Evolutionary conservation across 2,797 vertebrate species (phyloP).

Genomic region (Pangasius larnaudii): DNA sequence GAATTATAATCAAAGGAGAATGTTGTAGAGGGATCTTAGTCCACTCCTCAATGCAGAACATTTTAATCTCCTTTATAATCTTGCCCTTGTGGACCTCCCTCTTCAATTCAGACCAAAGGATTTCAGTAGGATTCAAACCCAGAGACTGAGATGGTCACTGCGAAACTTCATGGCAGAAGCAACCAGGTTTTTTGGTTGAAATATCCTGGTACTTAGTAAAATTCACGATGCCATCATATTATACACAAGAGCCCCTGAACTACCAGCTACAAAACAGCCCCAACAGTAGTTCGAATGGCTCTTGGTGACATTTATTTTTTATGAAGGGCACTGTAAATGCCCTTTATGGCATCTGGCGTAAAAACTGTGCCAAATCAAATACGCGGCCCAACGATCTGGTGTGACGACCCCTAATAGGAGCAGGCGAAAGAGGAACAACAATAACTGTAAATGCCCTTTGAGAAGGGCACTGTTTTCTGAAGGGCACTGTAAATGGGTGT

Average conservation of each 20-base stretch:
- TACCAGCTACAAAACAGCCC: neutral
- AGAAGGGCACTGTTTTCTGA: neutral
- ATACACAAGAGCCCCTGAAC: too few species aligned
- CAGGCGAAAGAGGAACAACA: too few species aligned
- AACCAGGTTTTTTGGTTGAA: neutral
- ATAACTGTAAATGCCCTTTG: too few species aligned
- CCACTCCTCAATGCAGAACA: neutral
- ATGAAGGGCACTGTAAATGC: neutral
- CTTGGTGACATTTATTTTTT: neutral
- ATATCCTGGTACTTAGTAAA: neutral
- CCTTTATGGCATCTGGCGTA: too few species aligned
- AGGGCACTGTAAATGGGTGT: neutral
- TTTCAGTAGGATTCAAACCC: neutral
- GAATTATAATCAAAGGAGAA: constrained; percentile 3
- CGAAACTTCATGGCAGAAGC: neutral
- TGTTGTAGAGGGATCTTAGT: neutral
- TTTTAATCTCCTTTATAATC: neutral
- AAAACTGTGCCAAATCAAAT: too few species aligned
- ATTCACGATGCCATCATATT: neutral
- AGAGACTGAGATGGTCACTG: neutral
- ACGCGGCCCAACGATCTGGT: too few species aligned
- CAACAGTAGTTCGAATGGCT: neutral
- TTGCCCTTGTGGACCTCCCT: neutral
- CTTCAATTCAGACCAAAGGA: neutral
- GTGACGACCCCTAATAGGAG: too few species aligned